Base-by-base conservation (phyloP, 2,797 vertebrate genomes). In the Orestias chungarensis region DNA sequence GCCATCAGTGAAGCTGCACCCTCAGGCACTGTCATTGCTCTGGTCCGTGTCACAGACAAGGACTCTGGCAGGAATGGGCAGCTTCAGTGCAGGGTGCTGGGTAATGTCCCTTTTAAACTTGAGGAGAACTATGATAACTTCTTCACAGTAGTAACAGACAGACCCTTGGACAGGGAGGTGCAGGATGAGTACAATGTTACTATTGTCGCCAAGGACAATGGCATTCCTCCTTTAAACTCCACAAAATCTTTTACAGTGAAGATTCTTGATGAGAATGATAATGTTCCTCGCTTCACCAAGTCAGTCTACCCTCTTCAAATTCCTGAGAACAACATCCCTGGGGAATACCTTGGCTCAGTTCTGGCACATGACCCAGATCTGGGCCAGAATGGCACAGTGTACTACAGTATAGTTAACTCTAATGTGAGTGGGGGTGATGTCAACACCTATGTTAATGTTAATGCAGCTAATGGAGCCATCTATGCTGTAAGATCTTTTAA, bases 81-180 rank as follows among this genome's bases (percentile, higher is more conserved):
- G 88, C 95, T 99, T 78, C 97, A 98, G 87, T 99, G 98, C 82
- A 90, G 96, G 68, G 97, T 99, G 42, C 89, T 99, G 64, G 98
- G 98, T 0, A 95, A 96, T 0, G 95, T 97, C 49, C 98, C 98
- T 59, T 99, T 99, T 85, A 96, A 97, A 82, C 94, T 99, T 0
- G 97, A 99, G 85, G 97, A 99, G 89, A 99, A 97, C 90, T 98
- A 97, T 44, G 98, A 99, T 86, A 99, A 99, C 91, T 96, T 98
- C 77, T 99, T 96, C 82, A 99, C 97, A 0, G 97, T 99, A 69
- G 96, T 99, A 76, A 99, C 97, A 0, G 97, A 99, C 87, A 93
- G 97, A 25, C 96, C 96, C 0, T 90, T 99, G 76, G 98, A 99
- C 88, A 94, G 98, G 3, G 98, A 99, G 87, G 88, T 93, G 0